Conservation (phyloP, 53 echinoderm and acorn worm species). For the Henricia sp. region DNA sequence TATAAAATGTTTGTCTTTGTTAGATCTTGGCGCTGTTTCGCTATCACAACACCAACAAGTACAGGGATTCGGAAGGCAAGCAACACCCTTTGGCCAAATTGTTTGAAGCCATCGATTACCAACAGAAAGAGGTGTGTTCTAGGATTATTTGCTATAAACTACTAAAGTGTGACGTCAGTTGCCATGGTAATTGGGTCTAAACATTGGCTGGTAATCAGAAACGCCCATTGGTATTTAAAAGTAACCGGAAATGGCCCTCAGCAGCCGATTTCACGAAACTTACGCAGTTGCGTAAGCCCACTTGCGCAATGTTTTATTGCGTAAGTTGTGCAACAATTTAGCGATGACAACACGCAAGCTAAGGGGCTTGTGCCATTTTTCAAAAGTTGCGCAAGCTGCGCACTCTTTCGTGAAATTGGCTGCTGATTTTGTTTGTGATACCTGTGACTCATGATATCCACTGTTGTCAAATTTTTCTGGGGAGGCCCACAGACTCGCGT, state of each 20-base stretch:
- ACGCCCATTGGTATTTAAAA: conserved; percentile 30
- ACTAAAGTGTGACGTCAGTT: not conserved
- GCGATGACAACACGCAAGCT: too few relatives aligned
- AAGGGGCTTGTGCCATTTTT: too few relatives aligned
- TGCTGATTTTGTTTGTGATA: not conserved
- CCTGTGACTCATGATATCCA: too few relatives aligned
- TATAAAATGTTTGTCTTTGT: not conserved
- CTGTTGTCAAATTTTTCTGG: too few relatives aligned
- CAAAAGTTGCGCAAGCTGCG: too few relatives aligned
- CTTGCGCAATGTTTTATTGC: too few relatives aligned
- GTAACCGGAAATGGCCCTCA: conserved; percentile 53
- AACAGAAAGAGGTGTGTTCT: not conserved
- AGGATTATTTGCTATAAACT: not conserved
- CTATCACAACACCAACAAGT: conserved; percentile 44
- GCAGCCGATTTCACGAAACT: conserved; percentile 47
- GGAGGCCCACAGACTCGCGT: too few relatives aligned
- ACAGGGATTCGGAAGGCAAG: conserved; percentile 11
- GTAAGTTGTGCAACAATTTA: too few relatives aligned
- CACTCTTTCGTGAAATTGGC: too few relatives aligned
- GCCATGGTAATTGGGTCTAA: not conserved
- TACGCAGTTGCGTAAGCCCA: not conserved
- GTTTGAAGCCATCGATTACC: conserved; percentile 9
- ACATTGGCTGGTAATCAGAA: not conserved
- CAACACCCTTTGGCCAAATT: conserved; percentile 5
- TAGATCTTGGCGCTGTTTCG: conserved; percentile 52